phyloP scores from a whole-genome alignment of 2,113 vertebrate species.

The Poecile atricapillus region DNA sequence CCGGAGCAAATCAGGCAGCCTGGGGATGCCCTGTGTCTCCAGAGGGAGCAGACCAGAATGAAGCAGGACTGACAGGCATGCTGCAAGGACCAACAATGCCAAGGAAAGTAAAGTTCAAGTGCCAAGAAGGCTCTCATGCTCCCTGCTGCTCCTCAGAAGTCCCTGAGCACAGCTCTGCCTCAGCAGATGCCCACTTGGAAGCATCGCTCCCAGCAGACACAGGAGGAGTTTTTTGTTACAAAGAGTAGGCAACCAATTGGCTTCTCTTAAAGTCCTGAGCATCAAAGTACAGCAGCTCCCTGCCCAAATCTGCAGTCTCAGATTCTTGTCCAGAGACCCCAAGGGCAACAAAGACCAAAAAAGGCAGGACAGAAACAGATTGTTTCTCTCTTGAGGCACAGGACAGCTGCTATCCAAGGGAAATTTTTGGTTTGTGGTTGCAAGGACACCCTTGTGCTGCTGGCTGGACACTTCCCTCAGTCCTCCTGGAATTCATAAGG shows the following conservation, averaged over 20 bases:
- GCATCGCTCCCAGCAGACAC: rapidly evolving
- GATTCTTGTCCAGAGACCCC: background rate
- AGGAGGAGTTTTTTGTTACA: background rate
- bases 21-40: background rate
- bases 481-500: background rate
- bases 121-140: background rate
- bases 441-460: background rate
- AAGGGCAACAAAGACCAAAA: background rate
- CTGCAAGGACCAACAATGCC: background rate
- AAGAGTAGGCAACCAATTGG: background rate
- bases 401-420: background rate
- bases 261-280: background rate
- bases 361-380: background rate
- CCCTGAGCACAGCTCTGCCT: background rate
- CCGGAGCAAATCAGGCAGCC: background rate
- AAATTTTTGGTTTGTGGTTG: background rate
- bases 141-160: background rate
- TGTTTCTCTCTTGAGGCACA: background rate
- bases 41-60: background rate
- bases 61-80: background rate
- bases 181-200: background rate
- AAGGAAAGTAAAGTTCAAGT: background rate
- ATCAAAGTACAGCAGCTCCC: background rate
- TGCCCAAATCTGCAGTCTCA: background rate
- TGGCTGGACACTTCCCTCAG: background rate